Evolutionary conservation across 1,140 invertebrate genomes (phyloP).

Genomic region (Prorops nasuta): DNA sequence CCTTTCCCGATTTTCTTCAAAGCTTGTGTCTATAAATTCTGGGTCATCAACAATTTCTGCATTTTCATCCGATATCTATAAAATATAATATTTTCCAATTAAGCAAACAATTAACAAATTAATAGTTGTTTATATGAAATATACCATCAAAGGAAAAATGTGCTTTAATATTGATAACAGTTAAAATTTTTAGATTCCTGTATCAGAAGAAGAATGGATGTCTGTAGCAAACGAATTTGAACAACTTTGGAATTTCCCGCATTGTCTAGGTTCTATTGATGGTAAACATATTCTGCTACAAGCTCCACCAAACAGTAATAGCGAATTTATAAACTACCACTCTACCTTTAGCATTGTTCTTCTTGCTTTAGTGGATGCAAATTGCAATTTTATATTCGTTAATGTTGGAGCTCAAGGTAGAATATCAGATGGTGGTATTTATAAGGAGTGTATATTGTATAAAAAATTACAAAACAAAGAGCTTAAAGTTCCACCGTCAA

Average conservation of each 20-base stretch:
- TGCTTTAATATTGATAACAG: too few relatives aligned
- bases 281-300: slow-evolving; percentile 8
- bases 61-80: too few relatives aligned
- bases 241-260: slow-evolving; percentile 10
- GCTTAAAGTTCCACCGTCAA: slow-evolving; percentile 10
- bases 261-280: slow-evolving; percentile 12
- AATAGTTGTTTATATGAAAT: too few relatives aligned
- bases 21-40: too few relatives aligned
- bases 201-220: background rate
- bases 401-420: background rate
- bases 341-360: slow-evolving; percentile 12
- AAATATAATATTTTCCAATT: too few relatives aligned
- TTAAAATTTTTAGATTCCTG: background rate
- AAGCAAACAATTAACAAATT: too few relatives aligned
- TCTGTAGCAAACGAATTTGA: background rate
- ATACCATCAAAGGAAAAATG: too few relatives aligned
- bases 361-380: slow-evolving; percentile 10
- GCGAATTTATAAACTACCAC: slow-evolving; percentile 9
- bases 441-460: background rate
- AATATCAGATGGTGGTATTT: background rate
- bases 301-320: slow-evolving; percentile 7
- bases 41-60: too few relatives aligned
- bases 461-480: background rate
- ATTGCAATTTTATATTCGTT: slow-evolving; percentile 13
- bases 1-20: too few relatives aligned